phyloP scores from a whole-genome alignment of 2,113 vertebrate species.

The Prunella himalayana region DNA sequence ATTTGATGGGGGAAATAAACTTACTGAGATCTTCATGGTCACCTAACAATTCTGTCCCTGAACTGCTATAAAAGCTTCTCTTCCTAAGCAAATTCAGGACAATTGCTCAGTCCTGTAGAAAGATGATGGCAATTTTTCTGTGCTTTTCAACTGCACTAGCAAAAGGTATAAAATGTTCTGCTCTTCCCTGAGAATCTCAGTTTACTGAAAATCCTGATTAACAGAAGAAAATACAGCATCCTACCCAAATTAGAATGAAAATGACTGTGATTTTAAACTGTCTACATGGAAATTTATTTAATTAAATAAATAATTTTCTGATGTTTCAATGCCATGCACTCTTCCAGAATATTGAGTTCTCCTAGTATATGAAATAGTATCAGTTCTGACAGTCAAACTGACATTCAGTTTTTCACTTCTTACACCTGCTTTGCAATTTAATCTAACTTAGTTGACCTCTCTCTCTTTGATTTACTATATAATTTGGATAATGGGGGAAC shows the following conservation, averaged over 20 bases:
- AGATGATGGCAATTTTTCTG: background rate
- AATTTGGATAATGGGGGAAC: background rate
- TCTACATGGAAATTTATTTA: background rate
- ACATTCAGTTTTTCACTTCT: background rate
- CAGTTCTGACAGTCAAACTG: background rate
- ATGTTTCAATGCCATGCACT: background rate
- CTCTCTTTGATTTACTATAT: background rate
- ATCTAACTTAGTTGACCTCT: background rate
- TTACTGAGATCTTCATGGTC: background rate
- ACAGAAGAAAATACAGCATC: background rate
- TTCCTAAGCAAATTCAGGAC: background rate
- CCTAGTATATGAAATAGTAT: background rate
- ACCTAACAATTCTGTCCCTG: background rate
- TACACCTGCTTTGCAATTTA: background rate
- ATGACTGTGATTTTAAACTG: background rate
- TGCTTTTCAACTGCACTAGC: background rate
- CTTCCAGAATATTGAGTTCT: background rate
- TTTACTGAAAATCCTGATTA: background rate
- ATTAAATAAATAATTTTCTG: background rate
- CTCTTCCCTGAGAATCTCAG: background rate
- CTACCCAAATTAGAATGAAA: background rate
- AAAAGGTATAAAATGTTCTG: background rate
- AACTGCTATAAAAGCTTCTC: background rate
- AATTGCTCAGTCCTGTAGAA: background rate
- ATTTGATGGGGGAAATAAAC: background rate